Percentiles rank a stretch among this genome's conserved stretches.
phyloP scores from a whole-genome alignment of 64 coral and sea anemone genomes.

The Montipora foliosa region DNA sequence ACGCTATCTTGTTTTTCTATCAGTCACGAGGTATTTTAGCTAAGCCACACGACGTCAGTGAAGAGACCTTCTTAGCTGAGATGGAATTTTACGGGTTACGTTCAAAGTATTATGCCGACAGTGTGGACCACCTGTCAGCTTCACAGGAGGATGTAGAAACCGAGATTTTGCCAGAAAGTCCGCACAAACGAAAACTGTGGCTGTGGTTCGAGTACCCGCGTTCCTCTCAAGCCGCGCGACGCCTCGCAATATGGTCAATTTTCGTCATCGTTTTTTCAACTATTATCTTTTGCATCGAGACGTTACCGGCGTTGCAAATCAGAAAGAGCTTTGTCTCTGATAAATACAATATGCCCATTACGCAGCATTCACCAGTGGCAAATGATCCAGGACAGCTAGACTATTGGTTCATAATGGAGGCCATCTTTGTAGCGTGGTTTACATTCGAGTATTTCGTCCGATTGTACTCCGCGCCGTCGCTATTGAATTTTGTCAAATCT shows the following conservation, averaged over 20 bases:
- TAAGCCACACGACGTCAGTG: constrained; percentile 77
- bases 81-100: constrained; percentile 78
- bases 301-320: constrained; percentile 37
- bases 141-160: constrained; percentile 37
- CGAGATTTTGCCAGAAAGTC: constrained; percentile 22
- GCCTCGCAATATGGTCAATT: constrained; percentile 77
- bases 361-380: background rate
- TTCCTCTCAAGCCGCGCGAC: constrained; percentile 65
- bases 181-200: constrained; percentile 84
- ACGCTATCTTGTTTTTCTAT: constrained; percentile 95
- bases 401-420: constrained; percentile 83
- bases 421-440: constrained; percentile 87
- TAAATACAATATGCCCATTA: background rate
- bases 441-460: constrained; percentile 89
- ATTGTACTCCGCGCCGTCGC: constrained; percentile 67
- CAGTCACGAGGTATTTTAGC: constrained; percentile 91
- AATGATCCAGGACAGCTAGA: background rate
- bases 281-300: constrained; percentile 91
- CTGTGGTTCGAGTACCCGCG: constrained; percentile 82
- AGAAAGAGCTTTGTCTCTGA: background rate
- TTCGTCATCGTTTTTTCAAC: constrained; percentile 83
- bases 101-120: background rate
- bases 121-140: background rate
- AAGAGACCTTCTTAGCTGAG: constrained; percentile 83
- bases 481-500: constrained; percentile 89